phyloP scores from a whole-genome alignment of 1,140 invertebrate genomes.

The Drosophila auraria region DNA sequence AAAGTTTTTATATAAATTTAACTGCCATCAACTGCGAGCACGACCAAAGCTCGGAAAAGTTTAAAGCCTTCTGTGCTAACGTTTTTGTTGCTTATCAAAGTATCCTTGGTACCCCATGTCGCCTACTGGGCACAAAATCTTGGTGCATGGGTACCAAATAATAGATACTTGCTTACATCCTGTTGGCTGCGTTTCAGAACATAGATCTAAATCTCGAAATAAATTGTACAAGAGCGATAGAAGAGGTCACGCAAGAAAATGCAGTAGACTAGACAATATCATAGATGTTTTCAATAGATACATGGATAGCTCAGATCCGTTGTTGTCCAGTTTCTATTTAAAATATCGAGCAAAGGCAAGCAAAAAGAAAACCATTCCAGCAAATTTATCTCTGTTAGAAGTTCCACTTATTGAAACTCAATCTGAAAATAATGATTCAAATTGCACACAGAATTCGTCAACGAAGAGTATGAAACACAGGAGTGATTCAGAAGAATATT shows the following conservation, averaged over 20 bases:
- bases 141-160: conserved; percentile 1
- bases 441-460: not conserved
- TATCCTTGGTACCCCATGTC: conserved; percentile 2
- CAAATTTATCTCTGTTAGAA: conserved; percentile 10
- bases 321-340: conserved; percentile 11
- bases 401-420: conserved; percentile 11
- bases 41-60: conserved; percentile 3
- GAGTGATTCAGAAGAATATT: conserved; percentile 5
- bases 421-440: conserved; percentile 6
- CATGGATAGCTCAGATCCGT: not conserved
- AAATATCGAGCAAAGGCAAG: conserved; percentile 8
- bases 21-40: conserved; percentile 3
- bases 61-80: conserved; percentile 3
- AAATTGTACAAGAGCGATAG: conserved; percentile 22
- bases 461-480: conserved; percentile 6
- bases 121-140: not conserved
- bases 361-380: conserved; percentile 1
- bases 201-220: conserved; percentile 18
- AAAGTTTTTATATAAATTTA: conserved; percentile 12
- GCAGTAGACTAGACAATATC: conserved; percentile 6
- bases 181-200: not conserved
- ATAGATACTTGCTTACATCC: not conserved
- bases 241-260: conserved; percentile 20
- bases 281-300: conserved; percentile 4
- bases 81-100: conserved; percentile 4